Evolutionary conservation across 2,888 invertebrate species (phyloP).

Genomic region (Erebia ligea): DNA sequence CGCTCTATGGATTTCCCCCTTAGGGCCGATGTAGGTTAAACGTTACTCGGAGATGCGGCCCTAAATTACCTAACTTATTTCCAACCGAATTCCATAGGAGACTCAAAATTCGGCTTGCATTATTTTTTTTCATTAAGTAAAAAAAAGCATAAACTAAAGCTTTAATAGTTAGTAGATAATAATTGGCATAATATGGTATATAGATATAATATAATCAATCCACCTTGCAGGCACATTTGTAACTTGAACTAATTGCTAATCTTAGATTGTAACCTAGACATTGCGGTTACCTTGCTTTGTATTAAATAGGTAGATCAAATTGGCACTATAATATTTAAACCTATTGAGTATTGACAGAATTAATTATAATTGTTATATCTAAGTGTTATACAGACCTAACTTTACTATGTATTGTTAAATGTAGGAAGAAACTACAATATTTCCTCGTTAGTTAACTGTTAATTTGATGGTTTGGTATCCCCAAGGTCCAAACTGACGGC

Average conservation of each 20-base stretch:
- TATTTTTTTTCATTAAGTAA: too few species aligned
- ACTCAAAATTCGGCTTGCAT: too few species aligned
- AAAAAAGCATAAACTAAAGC: too few species aligned
- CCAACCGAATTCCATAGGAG: too few species aligned
- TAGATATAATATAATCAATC: background rate
- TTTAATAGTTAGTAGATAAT: background rate
- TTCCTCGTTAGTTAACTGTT: background rate
- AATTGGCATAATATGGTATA: background rate
- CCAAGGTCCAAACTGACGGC: background rate
- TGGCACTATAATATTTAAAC: too few species aligned
- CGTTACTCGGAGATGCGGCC: too few species aligned
- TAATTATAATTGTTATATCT: too few species aligned
- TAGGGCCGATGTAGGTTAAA: too few species aligned
- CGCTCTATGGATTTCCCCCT: too few species aligned
- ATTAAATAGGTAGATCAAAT: background rate
- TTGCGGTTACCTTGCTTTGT: conserved; percentile 20
- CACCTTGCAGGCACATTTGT: conserved; percentile 1
- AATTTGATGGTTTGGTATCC: background rate
- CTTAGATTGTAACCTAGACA: conserved; percentile 15
- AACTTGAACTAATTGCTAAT: conserved; percentile 1
- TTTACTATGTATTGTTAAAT: background rate
- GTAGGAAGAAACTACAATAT: background rate
- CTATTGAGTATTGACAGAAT: too few species aligned
- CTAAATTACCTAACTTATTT: too few species aligned
- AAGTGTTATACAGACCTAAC: too few species aligned